Percentiles rank a stretch among this genome's conserved stretches.
Evolutionary conservation across 1,140 invertebrate species (phyloP).

Genomic region (Agrilus planipennis): DNA sequence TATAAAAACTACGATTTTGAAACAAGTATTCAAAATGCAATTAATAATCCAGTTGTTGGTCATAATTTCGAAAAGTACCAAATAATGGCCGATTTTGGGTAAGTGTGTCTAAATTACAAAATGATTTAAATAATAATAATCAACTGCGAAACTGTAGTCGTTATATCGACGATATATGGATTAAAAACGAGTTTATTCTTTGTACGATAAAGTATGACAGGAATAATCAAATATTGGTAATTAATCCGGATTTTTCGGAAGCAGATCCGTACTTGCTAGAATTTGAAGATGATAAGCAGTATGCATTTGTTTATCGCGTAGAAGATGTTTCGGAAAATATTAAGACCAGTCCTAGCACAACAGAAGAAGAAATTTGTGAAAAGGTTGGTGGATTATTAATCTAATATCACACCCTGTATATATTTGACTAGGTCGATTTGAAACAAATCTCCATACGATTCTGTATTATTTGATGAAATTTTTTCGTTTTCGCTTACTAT

Average conservation of each 20-base stretch:
- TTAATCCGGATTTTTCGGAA: conserved; percentile 27
- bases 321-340: conserved; percentile 15
- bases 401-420: neutral
- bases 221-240: conserved; percentile 14
- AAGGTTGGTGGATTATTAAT: conserved; percentile 8
- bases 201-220: conserved; percentile 24
- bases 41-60: conserved; percentile 11
- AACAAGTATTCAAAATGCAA: conserved; percentile 8
- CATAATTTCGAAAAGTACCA: conserved; percentile 17
- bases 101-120: conserved; percentile 4
- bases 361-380: conserved; percentile 13
- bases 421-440: too few relatives aligned
- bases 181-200: conserved; percentile 23
- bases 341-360: neutral
- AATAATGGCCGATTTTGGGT: conserved; percentile 29
- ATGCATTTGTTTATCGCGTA: conserved; percentile 13
- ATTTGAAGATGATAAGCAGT: conserved; percentile 9
- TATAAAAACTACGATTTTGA: conserved; percentile 9
- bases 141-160: too few relatives aligned
- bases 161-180: conserved; percentile 25
- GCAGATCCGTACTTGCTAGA: conserved; percentile 14
- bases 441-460: too few relatives aligned
- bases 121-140: conserved; percentile 3
- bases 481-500: too few relatives aligned
- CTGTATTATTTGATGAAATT: too few relatives aligned